Evolutionary conservation across 1,140 invertebrate genomes (phyloP), one percentile per base, ranked within the genome.

Genomic region (Drosophila nigromelanica): DNA sequence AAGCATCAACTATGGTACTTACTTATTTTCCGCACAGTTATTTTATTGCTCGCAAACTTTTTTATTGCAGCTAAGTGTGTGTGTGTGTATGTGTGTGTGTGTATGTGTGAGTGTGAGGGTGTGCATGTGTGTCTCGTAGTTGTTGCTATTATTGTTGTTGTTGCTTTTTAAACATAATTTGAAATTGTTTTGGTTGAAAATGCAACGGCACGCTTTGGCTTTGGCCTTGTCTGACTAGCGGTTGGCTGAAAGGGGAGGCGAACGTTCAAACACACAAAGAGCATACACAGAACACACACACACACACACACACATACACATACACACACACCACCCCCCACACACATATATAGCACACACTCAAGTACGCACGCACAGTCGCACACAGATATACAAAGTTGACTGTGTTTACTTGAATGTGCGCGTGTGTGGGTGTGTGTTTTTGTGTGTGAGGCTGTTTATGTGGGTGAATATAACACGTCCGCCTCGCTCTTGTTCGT

Each of bases 1-100:
- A 87, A 87, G 79, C 80, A 77, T 89, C 81, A 89, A 79, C 79
- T 73, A 72, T 72, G 69, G 69, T 66, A 40, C 56, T 68, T 48
- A 72, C 62, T 72, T 72, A 82, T 87, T 78, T 86, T 79, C 72
- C 68, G 60, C 79, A 76, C 73, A 89, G 82, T 83, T 89, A 89
- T 87, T 87, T 87, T 87, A 89, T 89, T 82, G 82, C 81, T 89
- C 83, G 76, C 59, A 62, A 76, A 89, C 70, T 86, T 87, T 82
- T 82, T 81, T 78, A 87, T 87, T 72, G 58, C 79, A 82, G 72
- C 70, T 62, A 42, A 50, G 14, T 55, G 43, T 47, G 45, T 62
- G 47, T 47, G 55, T 45, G 43, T 42, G 33, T 70, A 42, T 45
- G 12, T 62, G 6, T 45, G 62, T 42, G 24, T 37, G 4, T 52